Conservation (phyloP, 2,888 invertebrate genomes). For the Azorinus chamasolen region DNA sequence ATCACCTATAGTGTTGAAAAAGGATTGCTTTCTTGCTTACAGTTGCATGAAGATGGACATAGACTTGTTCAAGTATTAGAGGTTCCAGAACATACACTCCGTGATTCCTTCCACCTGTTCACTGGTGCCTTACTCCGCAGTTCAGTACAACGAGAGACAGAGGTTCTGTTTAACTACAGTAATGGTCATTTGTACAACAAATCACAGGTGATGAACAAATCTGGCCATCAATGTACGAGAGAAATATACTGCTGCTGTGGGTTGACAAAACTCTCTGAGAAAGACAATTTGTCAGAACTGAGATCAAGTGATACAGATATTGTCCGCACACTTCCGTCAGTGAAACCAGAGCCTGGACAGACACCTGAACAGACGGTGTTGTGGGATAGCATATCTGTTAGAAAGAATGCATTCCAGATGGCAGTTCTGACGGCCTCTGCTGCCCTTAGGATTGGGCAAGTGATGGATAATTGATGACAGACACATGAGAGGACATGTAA, state of each 20-base stretch:
- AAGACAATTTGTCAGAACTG: not conserved
- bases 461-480: conserved; percentile 52
- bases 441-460: conserved; percentile 73
- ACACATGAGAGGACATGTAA: too few species aligned
- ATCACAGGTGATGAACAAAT: not conserved
- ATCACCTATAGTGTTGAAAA: too few species aligned
- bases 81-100: conserved; percentile 53
- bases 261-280: not conserved
- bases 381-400: conserved; percentile 63
- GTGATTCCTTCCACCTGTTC: conserved; percentile 48
- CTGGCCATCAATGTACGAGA: too few species aligned
- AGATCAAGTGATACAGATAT: not conserved
- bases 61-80: conserved; percentile 44
- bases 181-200: conserved; percentile 32
- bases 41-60: not conserved
- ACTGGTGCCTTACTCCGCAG: conserved; percentile 49
- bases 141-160: not conserved
- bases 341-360: too few species aligned
- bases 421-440: conserved; percentile 73
- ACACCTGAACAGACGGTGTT: too few species aligned
- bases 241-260: conserved; percentile 14
- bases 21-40: too few species aligned
- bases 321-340: too few species aligned
- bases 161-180: conserved; percentile 1
- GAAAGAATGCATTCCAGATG: conserved; percentile 70